Evolutionary conservation across 1,140 invertebrate genomes (phyloP).

Genomic region (Brachionus koreanus): DNA sequence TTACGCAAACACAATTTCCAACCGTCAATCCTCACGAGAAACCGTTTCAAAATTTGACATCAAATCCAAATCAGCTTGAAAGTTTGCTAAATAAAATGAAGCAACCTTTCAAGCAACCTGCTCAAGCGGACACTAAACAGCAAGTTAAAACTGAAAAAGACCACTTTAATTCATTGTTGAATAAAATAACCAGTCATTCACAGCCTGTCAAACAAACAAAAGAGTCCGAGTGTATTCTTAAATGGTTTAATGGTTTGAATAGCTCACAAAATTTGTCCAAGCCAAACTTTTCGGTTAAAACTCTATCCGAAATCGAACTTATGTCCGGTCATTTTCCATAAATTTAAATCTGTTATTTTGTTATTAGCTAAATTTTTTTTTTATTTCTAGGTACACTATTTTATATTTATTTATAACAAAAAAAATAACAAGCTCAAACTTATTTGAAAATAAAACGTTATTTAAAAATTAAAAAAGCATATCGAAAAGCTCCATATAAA

Average conservation of each 20-base stretch:
- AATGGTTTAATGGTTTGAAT: slow-evolving; percentile 11
- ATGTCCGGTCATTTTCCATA: slow-evolving; percentile 43
- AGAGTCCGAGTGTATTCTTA: background rate
- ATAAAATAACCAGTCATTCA: background rate
- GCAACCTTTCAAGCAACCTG: background rate
- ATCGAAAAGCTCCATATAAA: background rate
- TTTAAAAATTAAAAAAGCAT: background rate
- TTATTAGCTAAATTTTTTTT: background rate
- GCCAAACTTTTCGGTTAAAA: slow-evolving; percentile 23
- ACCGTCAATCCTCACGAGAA: background rate
- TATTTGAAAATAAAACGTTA: background rate
- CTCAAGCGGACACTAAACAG: background rate
- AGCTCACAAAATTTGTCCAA: background rate
- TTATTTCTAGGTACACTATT: background rate
- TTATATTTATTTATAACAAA: background rate
- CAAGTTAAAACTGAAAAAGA: slow-evolving; percentile 3
- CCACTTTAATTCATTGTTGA: slow-evolving; percentile 18
- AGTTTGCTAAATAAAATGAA: slow-evolving; percentile 15
- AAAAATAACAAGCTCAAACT: background rate
- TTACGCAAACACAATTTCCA: slow-evolving; percentile 22
- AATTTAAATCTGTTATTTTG: background rate
- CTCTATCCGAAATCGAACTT: slow-evolving; percentile 23
- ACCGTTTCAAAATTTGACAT: background rate
- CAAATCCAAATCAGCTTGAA: background rate
- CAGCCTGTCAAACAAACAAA: background rate